These are phyloP conservation scores for Paracentrotus lividus DNA, from an alignment of 53 echinoderm and acorn worm genomes.

Conservation along the genomic window DNA sequence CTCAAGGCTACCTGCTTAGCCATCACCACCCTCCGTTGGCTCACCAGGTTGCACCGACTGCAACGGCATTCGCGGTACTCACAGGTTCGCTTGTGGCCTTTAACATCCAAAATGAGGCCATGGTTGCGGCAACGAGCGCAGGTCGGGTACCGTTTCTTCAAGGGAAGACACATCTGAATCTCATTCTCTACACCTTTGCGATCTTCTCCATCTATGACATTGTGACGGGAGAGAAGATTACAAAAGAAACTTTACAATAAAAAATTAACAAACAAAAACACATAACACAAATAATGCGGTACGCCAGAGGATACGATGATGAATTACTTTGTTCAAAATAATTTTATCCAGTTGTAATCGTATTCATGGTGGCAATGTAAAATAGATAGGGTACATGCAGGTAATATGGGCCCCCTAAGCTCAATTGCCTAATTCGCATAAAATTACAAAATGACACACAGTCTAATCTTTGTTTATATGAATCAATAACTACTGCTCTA, in stretches of 20 bases:
- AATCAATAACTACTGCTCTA: too few relatives aligned
- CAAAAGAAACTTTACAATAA: neutral
- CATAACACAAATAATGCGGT: too few relatives aligned
- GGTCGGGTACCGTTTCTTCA: constrained; percentile 54
- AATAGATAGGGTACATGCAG: too few relatives aligned
- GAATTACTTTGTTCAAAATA: too few relatives aligned
- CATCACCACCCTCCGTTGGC: constrained; percentile 50
- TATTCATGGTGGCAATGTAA: too few relatives aligned
- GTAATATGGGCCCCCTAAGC: too few relatives aligned
- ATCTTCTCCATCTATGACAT: constrained; percentile 12
- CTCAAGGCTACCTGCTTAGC: constrained; percentile 63
- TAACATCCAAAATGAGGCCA: constrained; percentile 39
- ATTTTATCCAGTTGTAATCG: too few relatives aligned
- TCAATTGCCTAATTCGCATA: too few relatives aligned
- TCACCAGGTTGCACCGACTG: constrained; percentile 29
- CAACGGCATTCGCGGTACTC: constrained; percentile 48
- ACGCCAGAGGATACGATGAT: too few relatives aligned
- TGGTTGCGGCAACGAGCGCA: constrained; percentile 72
- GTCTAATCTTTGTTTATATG: too few relatives aligned
- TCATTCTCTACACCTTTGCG: neutral
- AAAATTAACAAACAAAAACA: neutral
- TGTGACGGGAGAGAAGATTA: neutral
- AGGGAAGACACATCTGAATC: constrained; percentile 21
- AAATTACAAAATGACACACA: too few relatives aligned
- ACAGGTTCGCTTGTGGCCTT: constrained; percentile 70